These are phyloP conservation scores for Phortica variegata DNA, from an alignment of 1,140 invertebrate species.

Conservation along the genomic window DNA sequence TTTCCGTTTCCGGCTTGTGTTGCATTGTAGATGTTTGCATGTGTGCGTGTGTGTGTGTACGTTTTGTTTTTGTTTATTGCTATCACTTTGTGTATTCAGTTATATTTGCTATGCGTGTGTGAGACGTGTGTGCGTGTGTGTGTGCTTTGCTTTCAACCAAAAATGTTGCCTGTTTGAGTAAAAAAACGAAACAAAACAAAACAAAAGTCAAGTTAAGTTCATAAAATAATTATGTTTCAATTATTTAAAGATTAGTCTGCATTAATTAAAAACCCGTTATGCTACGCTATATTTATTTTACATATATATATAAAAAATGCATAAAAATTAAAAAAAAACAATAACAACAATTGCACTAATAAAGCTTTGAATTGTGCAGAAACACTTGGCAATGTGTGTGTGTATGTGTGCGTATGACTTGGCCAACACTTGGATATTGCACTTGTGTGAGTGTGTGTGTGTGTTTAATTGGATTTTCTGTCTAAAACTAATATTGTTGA, in stretches of 20 bases:
- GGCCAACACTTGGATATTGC: conserved; percentile 9
- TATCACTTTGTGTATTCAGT: too few species aligned
- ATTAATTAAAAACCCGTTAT: conserved; percentile 16
- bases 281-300: too few species aligned
- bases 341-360: conserved; percentile 45
- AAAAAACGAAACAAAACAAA: too few species aligned
- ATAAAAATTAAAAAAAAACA: conserved; percentile 18
- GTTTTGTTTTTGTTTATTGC: conserved; percentile 5
- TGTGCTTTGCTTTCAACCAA: conserved; percentile 40
- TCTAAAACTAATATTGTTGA: conserved; percentile 10
- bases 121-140: conserved; percentile 12
- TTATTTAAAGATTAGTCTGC: conserved; percentile 23
- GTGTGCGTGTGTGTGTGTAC: conserved; percentile 15
- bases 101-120: too few species aligned
- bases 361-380: conserved; percentile 37
- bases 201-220: conserved; percentile 16
- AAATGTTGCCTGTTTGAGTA: conserved; percentile 34
- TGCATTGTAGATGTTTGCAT: conserved; percentile 12
- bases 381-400: too few species aligned
- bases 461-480: too few species aligned
- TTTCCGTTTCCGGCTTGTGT: conserved; percentile 45
- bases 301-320: conserved; percentile 18
- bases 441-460: conserved; percentile 1
- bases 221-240: conserved; percentile 36
- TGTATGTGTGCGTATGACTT: conserved; percentile 5